phyloP scores from a whole-genome alignment of 2,888 invertebrate genomes.

The Ennomos quercinarius region DNA sequence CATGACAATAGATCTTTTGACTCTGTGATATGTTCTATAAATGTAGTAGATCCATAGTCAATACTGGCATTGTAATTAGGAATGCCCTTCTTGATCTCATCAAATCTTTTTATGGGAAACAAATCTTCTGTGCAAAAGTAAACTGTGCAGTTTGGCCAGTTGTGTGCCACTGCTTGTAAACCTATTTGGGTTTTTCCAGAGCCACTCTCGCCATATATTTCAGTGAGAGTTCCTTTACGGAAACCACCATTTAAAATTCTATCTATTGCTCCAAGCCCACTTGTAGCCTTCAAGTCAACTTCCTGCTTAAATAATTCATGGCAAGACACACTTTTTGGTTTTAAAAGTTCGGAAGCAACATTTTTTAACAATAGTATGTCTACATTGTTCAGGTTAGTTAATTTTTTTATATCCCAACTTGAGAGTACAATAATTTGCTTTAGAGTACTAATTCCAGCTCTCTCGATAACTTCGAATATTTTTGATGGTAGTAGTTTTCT shows the following conservation, averaged over 20 bases:
- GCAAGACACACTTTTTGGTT: conserved; percentile 53
- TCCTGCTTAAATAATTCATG: conserved; percentile 46
- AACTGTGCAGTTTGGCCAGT: conserved; percentile 85
- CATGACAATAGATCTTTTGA: conserved; percentile 69
- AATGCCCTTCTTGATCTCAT: conserved; percentile 62
- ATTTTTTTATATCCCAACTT: conserved; percentile 67
- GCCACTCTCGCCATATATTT: conserved; percentile 93
- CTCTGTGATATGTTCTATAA: conserved; percentile 76
- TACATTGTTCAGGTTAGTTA: conserved; percentile 62
- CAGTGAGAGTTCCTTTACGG: conserved; percentile 88
- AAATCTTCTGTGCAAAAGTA: conserved; percentile 92
- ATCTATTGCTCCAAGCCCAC: conserved; percentile 87
- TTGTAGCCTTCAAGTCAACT: conserved; percentile 57
- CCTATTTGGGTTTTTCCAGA: conserved; percentile 93
- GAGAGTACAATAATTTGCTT: conserved; percentile 67
- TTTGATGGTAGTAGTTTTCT: conserved; percentile 55
- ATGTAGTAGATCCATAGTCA: conserved; percentile 67
- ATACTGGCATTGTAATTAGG: conserved; percentile 41
- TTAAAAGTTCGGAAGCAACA: conserved; percentile 53
- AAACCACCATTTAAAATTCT: conserved; percentile 88
- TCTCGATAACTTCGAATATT: conserved; percentile 62
- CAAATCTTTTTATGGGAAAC: conserved; percentile 80
- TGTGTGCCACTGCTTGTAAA: conserved; percentile 88
- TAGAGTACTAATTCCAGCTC: conserved; percentile 62
- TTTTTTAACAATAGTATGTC: conserved; percentile 66